Percentiles rank a stretch among this genome's conserved stretches.
These are phyloP conservation scores for Embidobia sp. DNA, from an alignment of 2,888 invertebrate species.

Conservation along the genomic window DNA sequence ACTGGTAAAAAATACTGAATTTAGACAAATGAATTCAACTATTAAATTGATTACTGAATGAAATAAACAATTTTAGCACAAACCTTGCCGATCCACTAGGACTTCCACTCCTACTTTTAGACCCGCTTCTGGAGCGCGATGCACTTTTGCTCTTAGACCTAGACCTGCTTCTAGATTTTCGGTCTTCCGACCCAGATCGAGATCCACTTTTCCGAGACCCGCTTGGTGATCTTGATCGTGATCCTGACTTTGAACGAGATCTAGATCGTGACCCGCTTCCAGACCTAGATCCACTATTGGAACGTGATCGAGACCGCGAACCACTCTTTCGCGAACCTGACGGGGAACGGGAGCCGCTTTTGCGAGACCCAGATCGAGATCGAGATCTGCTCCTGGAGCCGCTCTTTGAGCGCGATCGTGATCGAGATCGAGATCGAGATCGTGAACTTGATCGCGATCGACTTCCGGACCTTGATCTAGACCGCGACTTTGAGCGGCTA, in stretches of 20 bases:
- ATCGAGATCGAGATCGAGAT: conserved; percentile 74
- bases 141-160: conserved; percentile 69
- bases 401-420: conserved; percentile 77
- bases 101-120: conserved; percentile 73
- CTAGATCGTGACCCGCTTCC: conserved; percentile 75
- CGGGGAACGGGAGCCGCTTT: conserved; percentile 75
- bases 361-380: conserved; percentile 77
- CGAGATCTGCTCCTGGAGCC: conserved; percentile 76
- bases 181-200: conserved; percentile 64
- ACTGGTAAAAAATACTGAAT: too few species aligned
- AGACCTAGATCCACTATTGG: conserved; percentile 76
- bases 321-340: conserved; percentile 77
- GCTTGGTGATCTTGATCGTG: conserved; percentile 70
- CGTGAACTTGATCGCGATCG: conserved; percentile 73
- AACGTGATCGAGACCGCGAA: conserved; percentile 77
- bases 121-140: conserved; percentile 74
- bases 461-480: conserved; percentile 73
- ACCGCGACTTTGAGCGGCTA: conserved; percentile 72
- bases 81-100: conserved; percentile 76
- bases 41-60: too few species aligned
- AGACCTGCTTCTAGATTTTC: conserved; percentile 67
- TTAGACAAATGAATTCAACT: background rate
- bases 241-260: conserved; percentile 79
- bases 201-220: conserved; percentile 58
- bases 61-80: background rate